phyloP scores from a whole-genome alignment of 2,113 vertebrate species.

The Stictonetta naevosa region DNA sequence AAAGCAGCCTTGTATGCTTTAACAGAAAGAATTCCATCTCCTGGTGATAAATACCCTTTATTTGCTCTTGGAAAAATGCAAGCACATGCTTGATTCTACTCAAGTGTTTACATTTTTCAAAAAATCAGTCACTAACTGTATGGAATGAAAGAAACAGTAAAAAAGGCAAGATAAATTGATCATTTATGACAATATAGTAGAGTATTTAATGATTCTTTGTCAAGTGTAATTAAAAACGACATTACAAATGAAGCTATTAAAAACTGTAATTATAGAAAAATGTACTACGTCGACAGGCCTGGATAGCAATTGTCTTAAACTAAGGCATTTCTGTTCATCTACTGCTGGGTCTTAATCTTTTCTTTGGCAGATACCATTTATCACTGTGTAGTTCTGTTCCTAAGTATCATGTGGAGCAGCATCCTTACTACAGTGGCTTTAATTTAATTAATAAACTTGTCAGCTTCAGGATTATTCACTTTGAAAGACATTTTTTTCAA shows the following conservation, averaged over 20 bases:
- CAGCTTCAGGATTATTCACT: slow-evolving; percentile 27
- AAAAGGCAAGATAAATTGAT: background rate
- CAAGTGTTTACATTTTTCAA: background rate
- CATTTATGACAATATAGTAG: background rate
- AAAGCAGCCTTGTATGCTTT: background rate
- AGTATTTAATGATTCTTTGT: slow-evolving; percentile 14
- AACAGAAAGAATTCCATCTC: background rate
- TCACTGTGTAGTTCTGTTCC: background rate
- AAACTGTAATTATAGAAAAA: slow-evolving; percentile 44
- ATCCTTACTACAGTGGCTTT: background rate
- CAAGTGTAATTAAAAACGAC: slow-evolving; percentile 5
- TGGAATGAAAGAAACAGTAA: background rate
- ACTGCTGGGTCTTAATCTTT: slow-evolving; percentile 37
- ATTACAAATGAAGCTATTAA: slow-evolving; percentile 24
- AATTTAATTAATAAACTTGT: slow-evolving; percentile 53
- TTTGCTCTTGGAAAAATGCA: background rate
- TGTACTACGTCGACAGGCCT: background rate
- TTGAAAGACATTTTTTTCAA: slow-evolving; percentile 40
- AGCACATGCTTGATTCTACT: background rate
- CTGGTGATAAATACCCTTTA: background rate
- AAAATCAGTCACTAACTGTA: background rate
- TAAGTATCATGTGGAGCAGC: slow-evolving; percentile 1
- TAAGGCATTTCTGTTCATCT: slow-evolving; percentile 27
- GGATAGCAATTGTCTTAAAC: slow-evolving; percentile 14
- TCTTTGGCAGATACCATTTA: slow-evolving; percentile 31